Evolutionary conservation across 2,113 vertebrate species (phyloP), one percentile per base, ranked within the genome.

Genomic region (Diphyllodes magnificus): DNA sequence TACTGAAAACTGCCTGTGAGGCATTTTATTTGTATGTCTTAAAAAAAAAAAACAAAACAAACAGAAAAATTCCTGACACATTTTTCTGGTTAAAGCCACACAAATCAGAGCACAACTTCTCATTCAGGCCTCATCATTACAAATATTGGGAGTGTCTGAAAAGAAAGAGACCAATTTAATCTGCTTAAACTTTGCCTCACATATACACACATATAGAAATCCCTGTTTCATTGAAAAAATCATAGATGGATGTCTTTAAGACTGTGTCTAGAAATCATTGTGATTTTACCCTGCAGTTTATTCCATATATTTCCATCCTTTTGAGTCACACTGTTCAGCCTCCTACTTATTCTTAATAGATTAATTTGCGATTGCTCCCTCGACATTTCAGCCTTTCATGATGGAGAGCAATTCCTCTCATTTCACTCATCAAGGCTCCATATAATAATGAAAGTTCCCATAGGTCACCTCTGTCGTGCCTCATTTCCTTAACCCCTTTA

Each of bases 281-380:
- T 64, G 68, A 66, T 57, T 92, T 90, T 82, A 73, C 59, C 27
- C 13, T 77, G 54, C 65, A 70, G 69, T 95, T 93, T 92, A 86
- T 84, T 87, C 72, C 72, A 68, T 50, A 22, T 77, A 88, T 96
- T 95, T 96, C 77, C 56, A 92, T 42, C 50, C 69, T 88, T 96
- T 68, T 82, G 47, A 94, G 64, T 86, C 73, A 78, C 45, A 66
- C 35, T 90, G 70, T 83, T 86, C 82, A 88, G 72, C 57, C 69
- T 92, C 57, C 80, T 81, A 63, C 85, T 93, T 94, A 90, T 35
- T 96, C 92, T 96, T 96, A 97, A 96, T 81, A 96, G 93, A 96
- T 96, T 93, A 95, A 95, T 96, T 96, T 94, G 91, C 4, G 1
- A 95, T 94, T 95, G 81, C 95, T 95, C 88, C 86, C 90, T 88